phyloP scores from a whole-genome alignment of 1,140 invertebrate species.

The Marisa cornuarietis region DNA sequence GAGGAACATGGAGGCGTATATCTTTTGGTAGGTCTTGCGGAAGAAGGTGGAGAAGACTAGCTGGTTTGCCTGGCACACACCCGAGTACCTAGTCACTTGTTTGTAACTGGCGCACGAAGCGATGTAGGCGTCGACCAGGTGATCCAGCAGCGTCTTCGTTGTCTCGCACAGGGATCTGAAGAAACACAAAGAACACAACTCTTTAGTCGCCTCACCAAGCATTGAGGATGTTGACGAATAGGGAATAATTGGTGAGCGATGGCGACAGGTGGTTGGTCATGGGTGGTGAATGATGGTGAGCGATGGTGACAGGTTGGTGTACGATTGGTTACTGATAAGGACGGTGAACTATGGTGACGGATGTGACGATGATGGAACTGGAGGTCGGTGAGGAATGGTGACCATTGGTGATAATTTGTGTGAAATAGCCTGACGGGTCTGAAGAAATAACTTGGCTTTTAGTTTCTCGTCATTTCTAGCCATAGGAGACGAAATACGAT shows the following conservation, averaged over 20 bases:
- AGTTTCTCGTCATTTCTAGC: no score
- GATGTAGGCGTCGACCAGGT: not conserved
- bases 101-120: not conserved
- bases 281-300: not conserved
- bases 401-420: not conserved
- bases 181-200: not conserved
- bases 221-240: no score
- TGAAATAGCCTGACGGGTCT: no score
- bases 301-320: no score
- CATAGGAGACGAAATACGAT: no score
- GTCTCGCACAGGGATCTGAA: not conserved
- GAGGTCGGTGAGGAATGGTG: not conserved
- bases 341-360: not conserved
- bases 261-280: not conserved
- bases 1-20: constrained; percentile 53
- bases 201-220: not conserved
- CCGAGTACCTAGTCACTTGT: constrained; percentile 28
- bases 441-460: no score
- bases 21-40: constrained; percentile 50
- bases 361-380: not conserved
- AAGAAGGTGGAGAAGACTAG: constrained; percentile 42
- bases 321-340: not conserved
- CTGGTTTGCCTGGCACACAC: constrained; percentile 41
- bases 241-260: no score
- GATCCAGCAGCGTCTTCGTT: not conserved